Evolutionary conservation across 2,888 invertebrate genomes (phyloP), one percentile per base, ranked within the genome.

Genomic region (Cerastis rubricosa): DNA sequence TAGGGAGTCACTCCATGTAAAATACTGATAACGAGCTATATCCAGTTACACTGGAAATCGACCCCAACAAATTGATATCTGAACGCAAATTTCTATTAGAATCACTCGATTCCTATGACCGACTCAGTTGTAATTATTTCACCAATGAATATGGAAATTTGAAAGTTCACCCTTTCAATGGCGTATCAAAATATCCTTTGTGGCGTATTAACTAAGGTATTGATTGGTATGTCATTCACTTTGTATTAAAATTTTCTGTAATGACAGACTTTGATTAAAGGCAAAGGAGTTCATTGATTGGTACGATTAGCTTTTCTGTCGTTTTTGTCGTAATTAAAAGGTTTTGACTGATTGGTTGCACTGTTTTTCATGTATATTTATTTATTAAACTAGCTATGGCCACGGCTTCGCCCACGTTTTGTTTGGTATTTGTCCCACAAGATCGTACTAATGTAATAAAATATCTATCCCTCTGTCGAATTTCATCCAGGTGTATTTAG

Each of bases 171-270:
- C 35, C 49, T 19, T 85, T 66, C 61, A 69, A 45, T 57, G 54
- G 49, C 35, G 65, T 73, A 57, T 74, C 67, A 71, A 81, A 65
- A 85, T 84, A 70, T 67, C 63, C 47, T 71, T 80, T 80, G 54
- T 61, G 25, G 14, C 35, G n/a, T 59, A 1, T 14, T 64, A 64
- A 54, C 11, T 66, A 25, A 51, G 25, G 57, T 35, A 71, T 63
- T 67, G 25, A 66, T 65, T 65, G 9, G 14, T 51, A 35, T 59
- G 68, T 72, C n/a, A 64, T 35, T 57, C 4, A 29, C 51, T 68
- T 64, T 70, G 43, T 47, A 7, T 35, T 47, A 45, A 4, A 14
- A 2, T 49, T 43, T 35, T 35, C 78, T 49, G 65, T 59, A 65
- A 54, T 69, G 35, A 8, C n/a, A 22, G 1, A 47, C 11, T 49